These are phyloP conservation scores for Agapostemon virescens DNA, from an alignment of 2,888 invertebrate genomes.

Conservation along the genomic window DNA sequence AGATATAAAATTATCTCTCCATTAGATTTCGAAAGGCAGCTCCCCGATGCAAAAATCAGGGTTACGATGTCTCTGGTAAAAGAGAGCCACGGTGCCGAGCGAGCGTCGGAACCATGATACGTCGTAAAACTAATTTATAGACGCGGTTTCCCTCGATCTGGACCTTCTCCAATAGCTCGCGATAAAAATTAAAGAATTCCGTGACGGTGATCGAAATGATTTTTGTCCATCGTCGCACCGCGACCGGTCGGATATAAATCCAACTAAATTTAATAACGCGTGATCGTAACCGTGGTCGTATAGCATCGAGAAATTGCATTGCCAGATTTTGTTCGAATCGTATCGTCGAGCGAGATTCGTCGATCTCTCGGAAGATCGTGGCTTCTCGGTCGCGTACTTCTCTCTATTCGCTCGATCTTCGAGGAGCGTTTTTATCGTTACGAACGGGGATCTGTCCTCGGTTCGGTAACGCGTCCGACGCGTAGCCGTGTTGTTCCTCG, in stretches of 20 bases:
- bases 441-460: neutral
- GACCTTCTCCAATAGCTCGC: no score
- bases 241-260: constrained; percentile 7
- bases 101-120: no score
- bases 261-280: constrained; percentile 40
- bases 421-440: neutral
- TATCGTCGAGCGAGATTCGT: constrained; percentile 9
- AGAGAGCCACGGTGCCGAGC: no score
- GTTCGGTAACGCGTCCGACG: neutral
- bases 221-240: no score
- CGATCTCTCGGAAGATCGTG: constrained; percentile 4
- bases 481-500: neutral
- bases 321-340: constrained; percentile 26
- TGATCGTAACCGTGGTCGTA: constrained; percentile 22
- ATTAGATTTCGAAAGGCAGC: no score
- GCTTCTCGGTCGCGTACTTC: neutral
- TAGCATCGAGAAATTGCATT: constrained; percentile 25
- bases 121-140: no score
- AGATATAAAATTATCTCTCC: no score
- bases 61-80: no score
- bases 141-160: no score
- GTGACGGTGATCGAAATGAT: no score
- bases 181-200: no score
- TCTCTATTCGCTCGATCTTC: neutral
- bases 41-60: no score